These are phyloP conservation scores for Aricia agestis DNA, from an alignment of 1,140 invertebrate species.

Conservation along the genomic window DNA sequence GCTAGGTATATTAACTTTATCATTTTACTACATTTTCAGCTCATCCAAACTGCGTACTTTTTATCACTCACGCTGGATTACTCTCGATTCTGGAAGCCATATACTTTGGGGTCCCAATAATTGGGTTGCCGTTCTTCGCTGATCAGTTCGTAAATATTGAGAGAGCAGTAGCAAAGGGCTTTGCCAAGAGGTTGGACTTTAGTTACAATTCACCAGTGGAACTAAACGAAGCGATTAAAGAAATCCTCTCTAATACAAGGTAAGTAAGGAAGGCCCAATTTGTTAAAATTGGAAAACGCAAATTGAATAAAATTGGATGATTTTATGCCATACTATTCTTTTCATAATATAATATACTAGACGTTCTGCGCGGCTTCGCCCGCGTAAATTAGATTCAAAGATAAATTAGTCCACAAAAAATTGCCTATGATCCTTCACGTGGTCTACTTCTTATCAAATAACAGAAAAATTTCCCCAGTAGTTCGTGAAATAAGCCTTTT, in stretches of 20 bases:
- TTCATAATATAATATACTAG: too few relatives aligned
- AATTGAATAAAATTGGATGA: too few relatives aligned
- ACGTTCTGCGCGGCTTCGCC: too few relatives aligned
- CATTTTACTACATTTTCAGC: slow-evolving; percentile 61
- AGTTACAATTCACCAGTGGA: background rate
- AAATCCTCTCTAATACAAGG: background rate
- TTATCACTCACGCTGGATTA: slow-evolving; percentile 84
- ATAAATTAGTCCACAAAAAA: too few relatives aligned
- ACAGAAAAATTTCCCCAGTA: too few relatives aligned
- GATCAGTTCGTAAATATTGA: slow-evolving; percentile 77
- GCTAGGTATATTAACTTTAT: too few relatives aligned
- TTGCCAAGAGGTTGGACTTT: background rate
- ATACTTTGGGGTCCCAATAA: slow-evolving; percentile 79
- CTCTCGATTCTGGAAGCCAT: slow-evolving; percentile 80
- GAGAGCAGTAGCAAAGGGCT: background rate
- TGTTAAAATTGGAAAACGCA: too few relatives aligned
- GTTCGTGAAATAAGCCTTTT: too few relatives aligned
- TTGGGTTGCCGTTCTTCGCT: slow-evolving; percentile 80
- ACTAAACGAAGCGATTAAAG: background rate
- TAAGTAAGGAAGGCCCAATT: background rate
- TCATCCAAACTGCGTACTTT: slow-evolving; percentile 79
- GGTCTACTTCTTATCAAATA: too few relatives aligned
- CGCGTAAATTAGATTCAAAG: too few relatives aligned
- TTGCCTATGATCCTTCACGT: too few relatives aligned
- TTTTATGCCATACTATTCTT: too few relatives aligned